A percentile compares a stretch with the other conserved stretches of the same genome.
Evolutionary conservation across 2,113 vertebrate species (phyloP).

Genomic region (Antechinus flavipes): DNA sequence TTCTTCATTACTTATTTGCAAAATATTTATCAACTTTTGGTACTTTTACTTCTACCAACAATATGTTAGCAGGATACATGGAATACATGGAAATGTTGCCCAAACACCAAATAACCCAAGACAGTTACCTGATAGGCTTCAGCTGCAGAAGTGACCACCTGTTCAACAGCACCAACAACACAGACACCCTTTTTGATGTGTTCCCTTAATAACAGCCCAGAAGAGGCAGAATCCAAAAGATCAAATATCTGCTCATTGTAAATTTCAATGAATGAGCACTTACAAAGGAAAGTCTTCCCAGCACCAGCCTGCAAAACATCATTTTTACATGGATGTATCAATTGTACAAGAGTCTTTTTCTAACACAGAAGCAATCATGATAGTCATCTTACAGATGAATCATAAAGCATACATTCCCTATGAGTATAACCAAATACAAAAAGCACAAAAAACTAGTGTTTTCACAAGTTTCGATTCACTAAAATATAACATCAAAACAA

Average conservation of each 20-base stretch:
- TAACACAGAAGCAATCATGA: neutral
- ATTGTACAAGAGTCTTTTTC: neutral
- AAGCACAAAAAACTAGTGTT: neutral
- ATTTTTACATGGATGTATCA: conserved; percentile 37
- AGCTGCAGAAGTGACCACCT: conserved; percentile 92
- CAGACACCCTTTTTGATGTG: conserved; percentile 98
- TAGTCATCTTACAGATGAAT: neutral
- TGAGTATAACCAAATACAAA: neutral
- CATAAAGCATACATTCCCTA: neutral
- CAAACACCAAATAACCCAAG: neutral
- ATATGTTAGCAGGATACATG: no score
- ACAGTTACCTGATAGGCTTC: conserved; percentile 94
- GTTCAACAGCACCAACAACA: conserved; percentile 95
- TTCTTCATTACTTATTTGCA: neutral
- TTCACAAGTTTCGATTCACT: neutral
- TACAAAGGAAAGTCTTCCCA: conserved; percentile 96
- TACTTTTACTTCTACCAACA: neutral
- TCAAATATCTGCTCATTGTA: conserved; percentile 99
- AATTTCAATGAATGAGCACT: conserved; percentile 98
- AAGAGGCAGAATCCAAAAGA: conserved; percentile 94
- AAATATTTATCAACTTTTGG: conserved; percentile 10
- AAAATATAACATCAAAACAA: neutral
- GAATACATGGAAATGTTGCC: neutral
- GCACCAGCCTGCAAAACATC: conserved; percentile 86
- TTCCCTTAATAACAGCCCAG: conserved; percentile 94